phyloP scores from a whole-genome alignment of 64 coral and sea anemone genomes.

The Astreopora myriophthalma region DNA sequence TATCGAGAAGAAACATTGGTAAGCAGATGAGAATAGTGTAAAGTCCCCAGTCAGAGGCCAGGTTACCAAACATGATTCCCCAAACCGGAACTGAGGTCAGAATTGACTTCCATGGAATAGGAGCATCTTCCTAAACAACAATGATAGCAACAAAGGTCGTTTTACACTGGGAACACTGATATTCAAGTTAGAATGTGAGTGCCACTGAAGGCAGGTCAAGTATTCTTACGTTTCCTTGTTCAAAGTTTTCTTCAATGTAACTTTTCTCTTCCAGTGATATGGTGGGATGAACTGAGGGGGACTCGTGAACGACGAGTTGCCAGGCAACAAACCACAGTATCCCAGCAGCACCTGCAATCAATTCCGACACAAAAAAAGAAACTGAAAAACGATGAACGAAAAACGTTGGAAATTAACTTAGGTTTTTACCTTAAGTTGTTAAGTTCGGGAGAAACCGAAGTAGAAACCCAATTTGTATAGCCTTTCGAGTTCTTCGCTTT shows the following conservation, averaged over 20 bases:
- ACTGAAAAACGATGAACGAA: not conserved
- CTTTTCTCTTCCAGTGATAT: constrained; percentile 76
- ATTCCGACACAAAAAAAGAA: not conserved
- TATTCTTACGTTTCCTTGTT: constrained; percentile 31
- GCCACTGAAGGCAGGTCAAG: not conserved
- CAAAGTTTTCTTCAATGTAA: constrained; percentile 21
- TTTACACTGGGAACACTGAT: not conserved
- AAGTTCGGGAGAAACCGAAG: no score
- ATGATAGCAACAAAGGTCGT: not conserved
- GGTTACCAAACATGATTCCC: constrained; percentile 85
- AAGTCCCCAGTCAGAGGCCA: constrained; percentile 87
- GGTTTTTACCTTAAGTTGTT: no score
- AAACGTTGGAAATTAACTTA: no score
- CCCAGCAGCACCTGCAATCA: constrained; percentile 72
- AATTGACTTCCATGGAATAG: constrained; percentile 81
- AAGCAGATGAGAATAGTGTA: constrained; percentile 89
- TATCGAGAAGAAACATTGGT: constrained; percentile 83
- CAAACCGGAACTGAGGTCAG: constrained; percentile 90
- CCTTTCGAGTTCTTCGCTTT: no score
- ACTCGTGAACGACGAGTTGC: constrained; percentile 87
- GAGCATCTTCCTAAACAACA: constrained; percentile 7
- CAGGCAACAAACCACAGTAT: constrained; percentile 94
- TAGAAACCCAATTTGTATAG: no score
- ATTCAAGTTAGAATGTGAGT: not conserved
- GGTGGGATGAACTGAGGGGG: constrained; percentile 77